Percentiles rank a stretch among this genome's conserved stretches.
phyloP scores from a whole-genome alignment of 1,140 invertebrate genomes.

The Danaus plexippus region DNA sequence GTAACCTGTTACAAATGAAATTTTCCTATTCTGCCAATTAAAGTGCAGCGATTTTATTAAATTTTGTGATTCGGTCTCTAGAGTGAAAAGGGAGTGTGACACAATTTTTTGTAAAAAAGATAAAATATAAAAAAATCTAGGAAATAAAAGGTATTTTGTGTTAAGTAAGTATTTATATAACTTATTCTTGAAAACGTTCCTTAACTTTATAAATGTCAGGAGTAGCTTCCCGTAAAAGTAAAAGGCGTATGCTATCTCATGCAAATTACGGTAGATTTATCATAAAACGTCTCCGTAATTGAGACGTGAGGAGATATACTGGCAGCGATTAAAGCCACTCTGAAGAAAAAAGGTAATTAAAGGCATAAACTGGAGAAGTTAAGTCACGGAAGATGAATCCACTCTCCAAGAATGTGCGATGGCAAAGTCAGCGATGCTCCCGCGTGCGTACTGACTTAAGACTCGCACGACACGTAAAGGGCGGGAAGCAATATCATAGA shows the following conservation, averaged over 20 bases:
- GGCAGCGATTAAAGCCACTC: conserved; percentile 56
- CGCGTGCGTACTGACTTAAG: conserved; percentile 42
- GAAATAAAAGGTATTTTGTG: too few species aligned
- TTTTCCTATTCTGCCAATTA: conserved; percentile 12
- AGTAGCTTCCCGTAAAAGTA: conserved; percentile 67
- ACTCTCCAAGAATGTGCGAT: conserved; percentile 20
- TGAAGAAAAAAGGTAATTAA: conserved; percentile 71
- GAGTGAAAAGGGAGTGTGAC: too few species aligned
- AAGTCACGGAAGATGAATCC: conserved; percentile 49
- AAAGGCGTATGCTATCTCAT: conserved; percentile 71
- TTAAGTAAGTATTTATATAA: conserved; percentile 60
- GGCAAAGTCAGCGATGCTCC: conserved; percentile 11
- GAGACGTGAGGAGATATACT: conserved; percentile 70
- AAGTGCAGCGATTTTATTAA: conserved; percentile 3
- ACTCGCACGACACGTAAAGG: conserved; percentile 63
- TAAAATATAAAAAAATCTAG: too few species aligned
- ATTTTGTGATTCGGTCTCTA: too few species aligned
- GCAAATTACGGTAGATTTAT: conserved; percentile 72
- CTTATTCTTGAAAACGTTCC: conserved; percentile 66
- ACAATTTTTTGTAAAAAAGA: too few species aligned
- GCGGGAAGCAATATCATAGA: conserved; percentile 69
- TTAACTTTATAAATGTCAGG: conserved; percentile 69
- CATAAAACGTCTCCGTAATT: conserved; percentile 70
- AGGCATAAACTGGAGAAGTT: conserved; percentile 67
- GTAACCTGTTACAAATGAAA: conserved; percentile 42